These are phyloP conservation scores for Drosophila busckii DNA, from an alignment of 1,140 invertebrate genomes.

Conservation along the genomic window DNA sequence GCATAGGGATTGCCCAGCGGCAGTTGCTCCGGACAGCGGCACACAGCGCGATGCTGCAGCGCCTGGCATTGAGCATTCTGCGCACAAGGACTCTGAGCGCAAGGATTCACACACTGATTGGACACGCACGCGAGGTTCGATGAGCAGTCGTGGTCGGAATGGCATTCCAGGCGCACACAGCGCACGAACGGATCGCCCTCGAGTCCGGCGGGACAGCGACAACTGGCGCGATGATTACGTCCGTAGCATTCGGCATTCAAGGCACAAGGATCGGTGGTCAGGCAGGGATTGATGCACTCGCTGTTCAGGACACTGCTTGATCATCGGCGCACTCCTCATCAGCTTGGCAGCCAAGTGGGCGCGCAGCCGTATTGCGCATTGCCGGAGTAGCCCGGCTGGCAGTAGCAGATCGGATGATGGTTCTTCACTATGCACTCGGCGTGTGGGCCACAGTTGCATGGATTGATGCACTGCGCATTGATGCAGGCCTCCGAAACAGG, in stretches of 20 bases:
- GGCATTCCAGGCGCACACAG: slow-evolving; percentile 90
- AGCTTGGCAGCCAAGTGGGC: slow-evolving; percentile 89
- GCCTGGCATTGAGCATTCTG: slow-evolving; percentile 89
- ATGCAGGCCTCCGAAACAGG: slow-evolving; percentile 88
- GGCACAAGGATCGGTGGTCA: slow-evolving; percentile 88
- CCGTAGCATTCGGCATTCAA: slow-evolving; percentile 90
- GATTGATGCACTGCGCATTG: slow-evolving; percentile 87
- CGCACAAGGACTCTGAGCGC: slow-evolving; percentile 85
- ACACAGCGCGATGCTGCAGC: slow-evolving; percentile 86
- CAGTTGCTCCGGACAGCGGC: slow-evolving; percentile 86
- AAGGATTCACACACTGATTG: slow-evolving; percentile 88
- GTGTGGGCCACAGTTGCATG: slow-evolving; percentile 91
- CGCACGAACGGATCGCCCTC: slow-evolving; percentile 87
- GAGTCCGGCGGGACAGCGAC: slow-evolving; percentile 85
- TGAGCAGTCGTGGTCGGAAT: slow-evolving; percentile 87
- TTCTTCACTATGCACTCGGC: slow-evolving; percentile 88
- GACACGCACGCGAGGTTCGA: slow-evolving; percentile 85
- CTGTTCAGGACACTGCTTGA: slow-evolving; percentile 90
- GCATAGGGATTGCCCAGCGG: slow-evolving; percentile 88
- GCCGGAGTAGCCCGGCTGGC: slow-evolving; percentile 87
- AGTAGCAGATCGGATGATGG: slow-evolving; percentile 90
- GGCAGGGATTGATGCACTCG: slow-evolving; percentile 88
- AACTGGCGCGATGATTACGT: slow-evolving; percentile 86
- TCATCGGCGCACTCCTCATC: slow-evolving; percentile 88
- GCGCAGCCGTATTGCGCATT: slow-evolving; percentile 89